Conservation (phyloP, 2,797 vertebrate genomes). For the Harpagifer antarcticus region DNA sequence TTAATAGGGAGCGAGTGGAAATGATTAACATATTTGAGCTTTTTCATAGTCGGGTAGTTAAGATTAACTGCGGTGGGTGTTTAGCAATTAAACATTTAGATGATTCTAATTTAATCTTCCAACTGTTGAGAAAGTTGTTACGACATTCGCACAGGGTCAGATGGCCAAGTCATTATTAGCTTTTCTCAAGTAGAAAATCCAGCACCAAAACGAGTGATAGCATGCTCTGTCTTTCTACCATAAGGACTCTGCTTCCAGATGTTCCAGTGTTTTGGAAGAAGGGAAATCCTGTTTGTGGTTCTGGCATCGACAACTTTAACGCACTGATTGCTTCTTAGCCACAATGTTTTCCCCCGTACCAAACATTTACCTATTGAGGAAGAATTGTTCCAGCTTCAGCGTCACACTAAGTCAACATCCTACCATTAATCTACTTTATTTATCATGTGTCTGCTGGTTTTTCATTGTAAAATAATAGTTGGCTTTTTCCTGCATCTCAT, state of each 20-base stretch:
- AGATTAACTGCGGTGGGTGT: slow-evolving; percentile 16
- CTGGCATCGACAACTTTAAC: slow-evolving; percentile 57
- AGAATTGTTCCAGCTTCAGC: slow-evolving; percentile 10
- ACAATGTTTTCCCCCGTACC: slow-evolving; percentile 47
- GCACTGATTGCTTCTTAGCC: slow-evolving; percentile 63
- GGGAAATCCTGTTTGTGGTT: slow-evolving; percentile 81
- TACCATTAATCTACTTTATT: background rate
- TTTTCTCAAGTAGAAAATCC: slow-evolving; percentile 56
- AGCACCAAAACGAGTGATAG: slow-evolving; percentile 25
- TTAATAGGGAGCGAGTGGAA: slow-evolving; percentile 43
- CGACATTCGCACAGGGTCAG: slow-evolving; percentile 36
- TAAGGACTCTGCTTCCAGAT: slow-evolving; percentile 68
- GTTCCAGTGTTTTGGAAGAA: slow-evolving; percentile 62
- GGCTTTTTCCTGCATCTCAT: background rate
- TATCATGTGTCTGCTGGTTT: background rate
- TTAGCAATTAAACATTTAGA: slow-evolving; percentile 26
- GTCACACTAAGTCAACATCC: background rate
- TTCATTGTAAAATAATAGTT: slow-evolving; percentile 4
- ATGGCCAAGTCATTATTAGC: slow-evolving; percentile 52
- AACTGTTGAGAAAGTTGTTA: slow-evolving; percentile 42
- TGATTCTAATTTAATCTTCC: slow-evolving; percentile 2
- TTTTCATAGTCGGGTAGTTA: background rate
- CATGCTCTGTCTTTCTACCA: slow-evolving; percentile 37
- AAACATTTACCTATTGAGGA: slow-evolving; percentile 70
- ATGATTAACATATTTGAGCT: slow-evolving; percentile 32